Evolutionary conservation across 1,140 invertebrate genomes (phyloP), one percentile per base, ranked within the genome.

Genomic region (Dysdera silvatica): DNA sequence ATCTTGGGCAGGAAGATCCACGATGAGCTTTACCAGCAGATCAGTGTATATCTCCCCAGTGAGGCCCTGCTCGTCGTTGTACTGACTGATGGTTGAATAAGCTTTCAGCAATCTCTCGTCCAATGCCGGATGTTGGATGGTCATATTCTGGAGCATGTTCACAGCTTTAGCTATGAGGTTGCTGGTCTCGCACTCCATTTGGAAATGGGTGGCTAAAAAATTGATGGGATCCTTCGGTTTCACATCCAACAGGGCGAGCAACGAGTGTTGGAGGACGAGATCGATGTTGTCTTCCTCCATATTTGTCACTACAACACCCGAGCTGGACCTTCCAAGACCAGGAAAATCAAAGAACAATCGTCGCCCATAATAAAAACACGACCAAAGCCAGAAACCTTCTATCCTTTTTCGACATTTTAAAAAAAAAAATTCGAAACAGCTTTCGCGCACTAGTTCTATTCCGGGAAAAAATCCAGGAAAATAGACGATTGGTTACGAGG

Each of bases 41-140:
- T 65, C 63, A 8, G 63, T 55, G 16, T 65, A 65, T 7, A 65
- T 65, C 31, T 65, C 63, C n/a, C 63, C 63, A 24, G 63, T 65
- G 1, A 65, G 33, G 24, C 63, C 63, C n/a, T 60, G 33, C 18
- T 57, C 56, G 47, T 60, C 56, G 23, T 45, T 65, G 26, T 65
- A 65, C n/a, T 55, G 51, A 33, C 63, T 60, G 26, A 65, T 65
- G 10, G 51, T 65, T 26, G 26, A 18, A 33, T 65, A 65, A 2
- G 63, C 56, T 41, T 55, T 43, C 6, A 59, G 18, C 24, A 65
- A 24, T 18, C 57, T 56, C 18, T 65, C 63, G 41, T 65, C 63
- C 10, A 60, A 32, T 33, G 63, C 56, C 37, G 63, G 63, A 49
- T 65, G 63, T 41, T 60, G 51, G 18, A 57, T 43, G 7, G 54